These are phyloP conservation scores for Pygoscelis antarcticus DNA, from an alignment of 2,113 vertebrate genomes.

Conservation along the genomic window DNA sequence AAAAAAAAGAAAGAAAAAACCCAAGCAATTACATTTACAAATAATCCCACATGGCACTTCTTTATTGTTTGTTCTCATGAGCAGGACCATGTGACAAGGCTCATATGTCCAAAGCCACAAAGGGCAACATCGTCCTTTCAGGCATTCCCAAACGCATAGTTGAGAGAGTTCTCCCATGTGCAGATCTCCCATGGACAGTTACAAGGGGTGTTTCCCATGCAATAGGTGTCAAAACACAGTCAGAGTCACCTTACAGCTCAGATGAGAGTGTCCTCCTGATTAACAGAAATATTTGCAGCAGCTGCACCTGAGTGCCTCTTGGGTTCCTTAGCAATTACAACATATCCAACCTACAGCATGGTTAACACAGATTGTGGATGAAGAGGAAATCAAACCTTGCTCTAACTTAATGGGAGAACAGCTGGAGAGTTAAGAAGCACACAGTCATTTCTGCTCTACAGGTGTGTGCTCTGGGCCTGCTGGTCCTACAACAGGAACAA, in stretches of 20 bases:
- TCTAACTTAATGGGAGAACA: background rate
- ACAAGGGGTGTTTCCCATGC: background rate
- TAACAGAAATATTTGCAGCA: background rate
- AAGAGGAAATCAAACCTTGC: background rate
- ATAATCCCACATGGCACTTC: background rate
- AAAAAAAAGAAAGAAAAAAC: too few relatives aligned
- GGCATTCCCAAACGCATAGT: background rate
- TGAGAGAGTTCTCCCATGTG: background rate
- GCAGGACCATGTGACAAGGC: background rate
- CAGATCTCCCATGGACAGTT: background rate
- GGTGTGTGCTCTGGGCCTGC: background rate
- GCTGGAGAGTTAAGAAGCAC: background rate
- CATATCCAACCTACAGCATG: background rate
- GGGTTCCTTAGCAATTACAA: background rate
- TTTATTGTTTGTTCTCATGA: background rate
- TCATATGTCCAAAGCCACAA: fast-evolving
- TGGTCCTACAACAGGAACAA: background rate
- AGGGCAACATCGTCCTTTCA: background rate
- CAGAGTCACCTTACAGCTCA: background rate
- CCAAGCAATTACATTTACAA: background rate
- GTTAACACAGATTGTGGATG: background rate
- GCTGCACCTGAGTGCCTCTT: background rate
- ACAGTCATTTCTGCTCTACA: background rate
- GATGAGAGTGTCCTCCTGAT: background rate
- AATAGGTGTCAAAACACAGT: background rate